Evolutionary conservation across 2,797 vertebrate genomes (phyloP).

Genomic region (Melanotaenia boesemani): DNA sequence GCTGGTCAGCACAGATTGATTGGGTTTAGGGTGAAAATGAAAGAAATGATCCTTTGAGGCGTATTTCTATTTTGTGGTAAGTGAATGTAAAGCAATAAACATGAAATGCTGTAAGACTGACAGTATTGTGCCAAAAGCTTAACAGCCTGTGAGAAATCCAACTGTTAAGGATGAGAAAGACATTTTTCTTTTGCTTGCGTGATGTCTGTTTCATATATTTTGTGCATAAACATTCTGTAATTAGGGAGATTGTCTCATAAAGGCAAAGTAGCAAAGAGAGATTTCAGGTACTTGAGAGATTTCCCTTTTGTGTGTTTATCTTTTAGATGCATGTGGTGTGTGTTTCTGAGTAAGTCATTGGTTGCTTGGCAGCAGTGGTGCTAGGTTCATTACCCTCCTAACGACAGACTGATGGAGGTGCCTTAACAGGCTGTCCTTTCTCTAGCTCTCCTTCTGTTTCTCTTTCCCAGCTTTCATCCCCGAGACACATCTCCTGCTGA

Average conservation of each 20-base stretch:
- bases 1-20: background rate
- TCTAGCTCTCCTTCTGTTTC: constrained; percentile 61
- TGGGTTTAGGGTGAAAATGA: background rate
- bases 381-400: constrained; percentile 82
- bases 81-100: background rate
- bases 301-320: constrained; percentile 55
- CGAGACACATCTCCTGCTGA: constrained; percentile 67
- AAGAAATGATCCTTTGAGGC: constrained; percentile 9
- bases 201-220: constrained; percentile 19
- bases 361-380: constrained; percentile 75
- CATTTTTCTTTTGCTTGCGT: constrained; percentile 14
- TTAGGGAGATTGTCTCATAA: constrained; percentile 44
- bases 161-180: constrained; percentile 1
- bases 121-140: constrained; percentile 9
- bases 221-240: constrained; percentile 51
- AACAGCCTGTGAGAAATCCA: background rate
- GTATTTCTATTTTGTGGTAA: constrained; percentile 2
- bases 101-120: too few relatives aligned
- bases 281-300: constrained; percentile 35
- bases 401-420: constrained; percentile 79
- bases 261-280: constrained; percentile 32
- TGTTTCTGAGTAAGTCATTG: constrained; percentile 57
- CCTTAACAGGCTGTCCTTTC: constrained; percentile 71
- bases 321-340: constrained; percentile 40
- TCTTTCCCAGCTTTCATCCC: constrained; percentile 68